Evolutionary conservation across 2,797 vertebrate genomes (phyloP).

Genomic region (Phataginus tetradactyla): DNA sequence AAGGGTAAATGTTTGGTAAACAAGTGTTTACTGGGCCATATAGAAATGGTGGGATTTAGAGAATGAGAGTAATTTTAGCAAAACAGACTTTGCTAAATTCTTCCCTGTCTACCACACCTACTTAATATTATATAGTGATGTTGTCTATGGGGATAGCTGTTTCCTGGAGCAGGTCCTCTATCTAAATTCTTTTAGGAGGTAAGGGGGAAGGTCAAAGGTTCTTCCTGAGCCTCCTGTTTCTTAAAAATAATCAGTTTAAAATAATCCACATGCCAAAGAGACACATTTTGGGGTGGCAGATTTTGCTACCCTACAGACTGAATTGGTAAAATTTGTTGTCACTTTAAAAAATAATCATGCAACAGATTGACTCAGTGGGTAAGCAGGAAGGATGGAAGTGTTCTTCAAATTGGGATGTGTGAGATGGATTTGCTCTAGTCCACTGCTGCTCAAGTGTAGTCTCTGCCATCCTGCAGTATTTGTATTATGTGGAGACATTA

Average conservation of each 20-base stretch:
- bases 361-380: background rate
- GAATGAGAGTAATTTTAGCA: background rate
- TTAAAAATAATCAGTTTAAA: background rate
- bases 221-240: background rate
- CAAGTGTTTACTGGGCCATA: background rate
- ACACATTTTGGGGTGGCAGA: background rate
- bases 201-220: background rate
- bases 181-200: background rate
- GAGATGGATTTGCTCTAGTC: background rate
- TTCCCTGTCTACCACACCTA: background rate
- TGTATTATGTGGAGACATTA: background rate
- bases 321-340: background rate
- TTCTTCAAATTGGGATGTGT: background rate
- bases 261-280: background rate
- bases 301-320: background rate
- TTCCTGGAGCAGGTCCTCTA: background rate
- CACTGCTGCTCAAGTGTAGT: background rate
- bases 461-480: background rate
- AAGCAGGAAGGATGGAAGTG: background rate
- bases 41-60: background rate
- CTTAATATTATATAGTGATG: background rate
- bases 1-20: too few relatives aligned
- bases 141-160: background rate
- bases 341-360: background rate
- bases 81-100: background rate